Conservation (phyloP, 37 sponge, comb jelly and placozoan species). For the Hexactinellida sp. region DNA sequence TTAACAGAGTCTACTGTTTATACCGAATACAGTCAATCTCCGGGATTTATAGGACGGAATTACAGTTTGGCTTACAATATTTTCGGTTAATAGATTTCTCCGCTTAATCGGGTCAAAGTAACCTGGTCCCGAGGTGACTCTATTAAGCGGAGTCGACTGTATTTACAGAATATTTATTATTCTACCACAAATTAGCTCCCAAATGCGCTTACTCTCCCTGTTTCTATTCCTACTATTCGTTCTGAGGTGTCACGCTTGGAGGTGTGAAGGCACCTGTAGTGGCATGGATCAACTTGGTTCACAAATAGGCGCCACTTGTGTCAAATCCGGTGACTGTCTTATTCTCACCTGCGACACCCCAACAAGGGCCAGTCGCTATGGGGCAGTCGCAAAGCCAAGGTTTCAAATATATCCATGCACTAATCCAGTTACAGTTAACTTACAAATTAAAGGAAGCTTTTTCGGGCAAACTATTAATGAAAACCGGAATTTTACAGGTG, state of each 20-base stretch:
- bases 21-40: no score
- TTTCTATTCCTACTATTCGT: background rate
- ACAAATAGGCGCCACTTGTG: background rate
- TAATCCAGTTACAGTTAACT: background rate
- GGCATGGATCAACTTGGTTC: background rate
- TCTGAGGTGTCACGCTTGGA: background rate
- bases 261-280: background rate
- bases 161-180: no score
- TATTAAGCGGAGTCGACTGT: no score
- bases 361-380: background rate
- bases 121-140: no score
- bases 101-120: no score
- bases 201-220: background rate
- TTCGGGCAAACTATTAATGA: background rate
- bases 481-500: background rate
- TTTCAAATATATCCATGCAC: background rate
- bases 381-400: background rate
- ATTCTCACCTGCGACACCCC: background rate
- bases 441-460: background rate
- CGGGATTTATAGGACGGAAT: no score
- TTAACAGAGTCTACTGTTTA: no score
- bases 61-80: no score
- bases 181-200: background rate
- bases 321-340: background rate
- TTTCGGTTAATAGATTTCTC: no score